Base-by-base conservation (phyloP, 2,888 invertebrate species). In the Drosophila kuntzei region DNA sequence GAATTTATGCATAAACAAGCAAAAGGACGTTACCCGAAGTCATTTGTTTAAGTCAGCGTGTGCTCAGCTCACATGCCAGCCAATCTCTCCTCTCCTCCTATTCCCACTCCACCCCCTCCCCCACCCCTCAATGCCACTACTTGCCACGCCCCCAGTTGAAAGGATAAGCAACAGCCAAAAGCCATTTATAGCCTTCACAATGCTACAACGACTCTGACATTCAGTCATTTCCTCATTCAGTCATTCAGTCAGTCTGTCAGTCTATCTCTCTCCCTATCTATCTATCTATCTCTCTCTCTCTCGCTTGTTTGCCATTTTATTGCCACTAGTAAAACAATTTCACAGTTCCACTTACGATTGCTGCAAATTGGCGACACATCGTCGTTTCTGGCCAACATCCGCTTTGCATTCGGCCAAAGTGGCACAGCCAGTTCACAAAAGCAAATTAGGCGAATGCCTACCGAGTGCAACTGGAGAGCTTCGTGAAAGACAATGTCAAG, bases 1-100 rank as follows among this genome's bases (percentile, higher is more conserved):
- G 84, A 85, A 85, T 85, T 85, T 86, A 86, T 86, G 87, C 89
- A 89, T 84, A 86, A 86, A 86, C 85, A 86, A 86, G 85, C 87
- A 86, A 86, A 89, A 65, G 85, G 85, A 86, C 89, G 85, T 81
- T 89, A 86, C 85, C 89, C 85, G 68, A 75, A 89, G 85, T 86
- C 85, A 86, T 86, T 86, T 86, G 85, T 86, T 87, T 84, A 84
- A 86, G 85, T 86, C 85, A 89, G 71, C 67, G 69, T 76, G 34
- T 73, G 22, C 43, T 25, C 16, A 16, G 55, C 70, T 69, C 79
- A 76, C 53, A 70, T 70, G 61, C 44, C 72, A 58, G 43, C 29
- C 51, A 34, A 36, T 16, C 16, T 18, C n/a, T n/a, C 8, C 43
- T 29, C 6, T 7, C 29, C 27, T n/a, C 51, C 29, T 11, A 2